Evolutionary conservation across 1,140 invertebrate genomes (phyloP), one percentile per base, ranked within the genome.

Genomic region (Bombus sylvicola): DNA sequence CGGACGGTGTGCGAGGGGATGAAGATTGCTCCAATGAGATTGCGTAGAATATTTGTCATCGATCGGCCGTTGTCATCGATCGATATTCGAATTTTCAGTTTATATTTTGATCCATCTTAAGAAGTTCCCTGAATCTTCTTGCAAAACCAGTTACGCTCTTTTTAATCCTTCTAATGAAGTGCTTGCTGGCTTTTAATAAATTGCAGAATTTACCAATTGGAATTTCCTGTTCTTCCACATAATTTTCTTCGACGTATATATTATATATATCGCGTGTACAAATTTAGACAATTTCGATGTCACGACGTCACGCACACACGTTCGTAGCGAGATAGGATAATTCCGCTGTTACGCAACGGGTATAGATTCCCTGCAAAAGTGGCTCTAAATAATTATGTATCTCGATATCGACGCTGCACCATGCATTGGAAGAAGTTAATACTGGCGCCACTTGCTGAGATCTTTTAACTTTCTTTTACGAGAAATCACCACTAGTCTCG

Each of bases 391-490:
- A 76, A 76, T 83, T 83, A 43, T 59, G 10, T 53, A 53, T 53
- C 47, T 39, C 76, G 75, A 13, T 81, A 86, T 75, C 69, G 47
- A 71, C 68, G 34, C 28, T 53, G 64, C 66, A 41, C 57, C 34
- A 57, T 41, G 34, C 22, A 12, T 66, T 43, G 25, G 59, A 3
- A 53, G 25, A 62, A 39, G 31, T 81, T 28, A 68, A 15, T 34
- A 34, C 57, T 81, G 78, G 86, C 79, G 85, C 71, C 78, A 31
- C 64, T 59, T 8, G 69, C 64, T 2, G 18, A 53, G 37, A 59
- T 78, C 68, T 77, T 69, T 43, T 84, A 73, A 79, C 86, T 87
- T 85, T 78, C 86, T 81, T 79, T 62, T 64, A 41, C 78, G 85
- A 59, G 79, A 85, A 87, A 90, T 74, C 71, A 75, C 79, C 66